Conservation (phyloP, 2,113 vertebrate species). For the Urocynchramus pylzowi region DNA sequence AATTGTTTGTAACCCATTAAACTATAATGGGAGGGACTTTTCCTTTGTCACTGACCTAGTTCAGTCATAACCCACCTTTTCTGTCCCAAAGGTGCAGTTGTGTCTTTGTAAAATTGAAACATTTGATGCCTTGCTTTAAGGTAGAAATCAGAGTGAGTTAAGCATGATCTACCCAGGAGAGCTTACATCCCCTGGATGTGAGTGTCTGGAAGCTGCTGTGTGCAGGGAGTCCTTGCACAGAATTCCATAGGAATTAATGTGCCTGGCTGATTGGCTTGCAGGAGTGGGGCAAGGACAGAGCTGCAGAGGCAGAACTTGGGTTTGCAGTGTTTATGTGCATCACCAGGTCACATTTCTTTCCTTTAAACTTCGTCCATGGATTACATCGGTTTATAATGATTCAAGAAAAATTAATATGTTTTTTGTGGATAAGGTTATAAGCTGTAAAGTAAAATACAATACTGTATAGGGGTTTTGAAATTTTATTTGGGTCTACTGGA, state of each 20-base stretch:
- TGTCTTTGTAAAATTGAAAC: neutral
- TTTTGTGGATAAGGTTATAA: neutral
- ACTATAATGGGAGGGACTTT: neutral
- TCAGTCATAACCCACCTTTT: neutral
- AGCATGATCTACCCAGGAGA: neutral
- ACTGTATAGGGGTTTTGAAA: neutral
- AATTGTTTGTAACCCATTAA: neutral
- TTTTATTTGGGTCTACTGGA: neutral
- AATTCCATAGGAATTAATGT: neutral
- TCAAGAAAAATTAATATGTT: neutral
- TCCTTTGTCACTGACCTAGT: neutral
- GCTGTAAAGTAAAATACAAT: neutral
- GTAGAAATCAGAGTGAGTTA: neutral
- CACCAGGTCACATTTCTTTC: neutral
- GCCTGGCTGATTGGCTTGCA: neutral
- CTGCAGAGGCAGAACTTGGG: neutral
- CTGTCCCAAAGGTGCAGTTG: neutral
- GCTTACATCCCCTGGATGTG: neutral
- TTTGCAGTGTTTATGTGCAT: neutral
- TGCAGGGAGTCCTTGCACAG: neutral
- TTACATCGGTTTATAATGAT: neutral
- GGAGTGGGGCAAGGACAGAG: neutral
- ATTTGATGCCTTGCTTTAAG: neutral
- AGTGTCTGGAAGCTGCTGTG: neutral
- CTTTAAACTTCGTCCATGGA: neutral